These are phyloP conservation scores for Temnothorax curvispinosus DNA, from an alignment of 1,140 invertebrate genomes.

Conservation along the genomic window DNA sequence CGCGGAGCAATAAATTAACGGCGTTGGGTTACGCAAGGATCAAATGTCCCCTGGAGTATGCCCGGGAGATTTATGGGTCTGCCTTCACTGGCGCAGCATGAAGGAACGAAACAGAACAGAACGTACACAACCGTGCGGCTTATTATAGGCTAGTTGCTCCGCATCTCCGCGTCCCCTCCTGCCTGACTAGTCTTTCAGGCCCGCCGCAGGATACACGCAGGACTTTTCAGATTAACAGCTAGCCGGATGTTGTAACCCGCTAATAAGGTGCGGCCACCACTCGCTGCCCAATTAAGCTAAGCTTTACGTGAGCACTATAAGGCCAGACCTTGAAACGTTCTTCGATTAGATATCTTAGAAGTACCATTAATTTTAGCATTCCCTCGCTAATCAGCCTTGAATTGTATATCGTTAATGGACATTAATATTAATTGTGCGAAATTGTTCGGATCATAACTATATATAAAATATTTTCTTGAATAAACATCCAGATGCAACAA, in stretches of 20 bases:
- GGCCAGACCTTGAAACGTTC: slow-evolving; percentile 79
- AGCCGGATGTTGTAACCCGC: slow-evolving; percentile 83
- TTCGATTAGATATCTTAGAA: slow-evolving; percentile 82
- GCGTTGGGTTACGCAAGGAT: slow-evolving; percentile 87
- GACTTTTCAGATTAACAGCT: slow-evolving; percentile 85
- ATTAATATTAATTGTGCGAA: slow-evolving; percentile 64
- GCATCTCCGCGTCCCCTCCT: slow-evolving; percentile 72
- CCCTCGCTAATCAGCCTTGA: slow-evolving; percentile 33
- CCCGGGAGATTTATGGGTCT: slow-evolving; percentile 85
- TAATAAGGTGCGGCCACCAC: slow-evolving; percentile 83
- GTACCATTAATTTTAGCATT: slow-evolving; percentile 81
- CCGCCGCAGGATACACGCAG: slow-evolving; percentile 83
- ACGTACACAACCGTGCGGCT: slow-evolving; percentile 81
- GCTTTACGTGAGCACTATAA: slow-evolving; percentile 79
- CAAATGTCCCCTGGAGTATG: slow-evolving; percentile 86
- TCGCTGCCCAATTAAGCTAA: slow-evolving; percentile 81
- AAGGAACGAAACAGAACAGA: slow-evolving; percentile 84
- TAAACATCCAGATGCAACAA: not conserved
- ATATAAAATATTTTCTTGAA: slow-evolving; percentile 26
- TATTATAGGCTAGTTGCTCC: slow-evolving; percentile 84
- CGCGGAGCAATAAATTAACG: slow-evolving; percentile 86
- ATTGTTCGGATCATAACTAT: slow-evolving; percentile 1
- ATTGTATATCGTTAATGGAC: slow-evolving; percentile 64
- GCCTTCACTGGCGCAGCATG: slow-evolving; percentile 84
- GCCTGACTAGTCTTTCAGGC: slow-evolving; percentile 74